Conservation (phyloP, 2,797 vertebrate species). For the Enteromius radiatus region DNA sequence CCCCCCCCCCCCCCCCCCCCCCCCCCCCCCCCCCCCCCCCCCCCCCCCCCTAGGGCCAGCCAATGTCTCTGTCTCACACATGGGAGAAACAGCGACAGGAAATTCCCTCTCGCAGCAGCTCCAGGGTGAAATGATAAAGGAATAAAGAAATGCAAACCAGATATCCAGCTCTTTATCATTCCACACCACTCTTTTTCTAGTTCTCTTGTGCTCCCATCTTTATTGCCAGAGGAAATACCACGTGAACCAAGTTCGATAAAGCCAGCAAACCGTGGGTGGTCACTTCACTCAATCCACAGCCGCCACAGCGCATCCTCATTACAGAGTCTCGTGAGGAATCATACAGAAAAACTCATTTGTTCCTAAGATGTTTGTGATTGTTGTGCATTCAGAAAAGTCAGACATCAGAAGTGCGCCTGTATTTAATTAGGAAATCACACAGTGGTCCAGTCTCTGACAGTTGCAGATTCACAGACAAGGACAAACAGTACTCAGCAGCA, state of each 20-base stretch:
- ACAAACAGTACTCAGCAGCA: conserved; percentile 65
- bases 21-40: no score
- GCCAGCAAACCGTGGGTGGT: conserved; percentile 57
- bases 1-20: no score
- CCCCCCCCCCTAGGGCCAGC: no score
- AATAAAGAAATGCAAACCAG: conserved; percentile 81
- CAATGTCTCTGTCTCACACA: conserved; percentile 81
- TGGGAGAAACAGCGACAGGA: conserved; percentile 82
- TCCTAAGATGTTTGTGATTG: conserved; percentile 23
- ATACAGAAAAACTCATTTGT: conserved; percentile 24
- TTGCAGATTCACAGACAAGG: conserved; percentile 59
- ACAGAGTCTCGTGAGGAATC: background rate
- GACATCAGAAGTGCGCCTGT: conserved; percentile 53
- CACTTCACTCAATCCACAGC: conserved; percentile 11
- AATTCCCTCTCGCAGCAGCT: conserved; percentile 80
- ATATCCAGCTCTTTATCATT: conserved; percentile 79
- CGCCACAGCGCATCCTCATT: conserved; percentile 6
- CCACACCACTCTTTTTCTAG: conserved; percentile 60
- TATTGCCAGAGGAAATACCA: conserved; percentile 68
- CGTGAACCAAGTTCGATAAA: conserved; percentile 58
- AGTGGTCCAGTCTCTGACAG: conserved; percentile 47
- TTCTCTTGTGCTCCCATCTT: conserved; percentile 51
- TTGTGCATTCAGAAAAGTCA: conserved; percentile 1
- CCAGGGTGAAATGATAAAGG: conserved; percentile 81
- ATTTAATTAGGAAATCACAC: conserved; percentile 55